Conservation (phyloP, 2,888 invertebrate genomes). For the Thera britannica region DNA sequence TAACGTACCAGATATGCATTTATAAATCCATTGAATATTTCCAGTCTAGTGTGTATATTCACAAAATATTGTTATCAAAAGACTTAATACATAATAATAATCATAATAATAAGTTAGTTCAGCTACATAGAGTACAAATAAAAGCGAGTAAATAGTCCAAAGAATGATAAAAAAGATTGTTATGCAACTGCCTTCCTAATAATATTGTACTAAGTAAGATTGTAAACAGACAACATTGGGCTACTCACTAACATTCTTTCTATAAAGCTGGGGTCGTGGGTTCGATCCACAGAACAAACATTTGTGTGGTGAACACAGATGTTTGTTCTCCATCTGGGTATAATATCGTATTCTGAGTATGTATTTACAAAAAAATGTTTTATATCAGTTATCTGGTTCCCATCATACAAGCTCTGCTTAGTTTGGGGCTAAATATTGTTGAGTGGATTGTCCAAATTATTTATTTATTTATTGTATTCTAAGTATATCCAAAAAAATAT, state of each 20-base stretch:
- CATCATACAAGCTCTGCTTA: too few relatives aligned
- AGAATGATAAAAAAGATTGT: conserved; percentile 16
- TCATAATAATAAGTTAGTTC: conserved; percentile 28
- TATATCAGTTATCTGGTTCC: too few relatives aligned
- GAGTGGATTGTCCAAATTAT: too few relatives aligned
- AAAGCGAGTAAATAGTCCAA: conserved; percentile 20
- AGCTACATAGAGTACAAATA: conserved; percentile 29
- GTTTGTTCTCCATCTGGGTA: too few relatives aligned
- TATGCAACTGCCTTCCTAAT: conserved; percentile 24
- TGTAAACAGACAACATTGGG: background rate
- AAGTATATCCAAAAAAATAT: too few relatives aligned
- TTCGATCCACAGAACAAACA: too few relatives aligned
- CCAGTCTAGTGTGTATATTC: conserved; percentile 25
- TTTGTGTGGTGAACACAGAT: too few relatives aligned
- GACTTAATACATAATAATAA: conserved; percentile 31
- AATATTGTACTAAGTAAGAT: background rate
- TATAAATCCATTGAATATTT: conserved; percentile 22
- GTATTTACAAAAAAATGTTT: too few relatives aligned
- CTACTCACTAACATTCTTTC: background rate
- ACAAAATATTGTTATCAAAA: conserved; percentile 28
- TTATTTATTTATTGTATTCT: too few relatives aligned
- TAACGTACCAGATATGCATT: conserved; percentile 18
- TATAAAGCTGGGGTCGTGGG: background rate
- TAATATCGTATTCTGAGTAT: too few relatives aligned
- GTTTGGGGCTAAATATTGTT: too few relatives aligned